Evolutionary conservation across 2,888 invertebrate species (phyloP), one percentile per base, ranked within the genome.

Genomic region (Mantis religiosa): DNA sequence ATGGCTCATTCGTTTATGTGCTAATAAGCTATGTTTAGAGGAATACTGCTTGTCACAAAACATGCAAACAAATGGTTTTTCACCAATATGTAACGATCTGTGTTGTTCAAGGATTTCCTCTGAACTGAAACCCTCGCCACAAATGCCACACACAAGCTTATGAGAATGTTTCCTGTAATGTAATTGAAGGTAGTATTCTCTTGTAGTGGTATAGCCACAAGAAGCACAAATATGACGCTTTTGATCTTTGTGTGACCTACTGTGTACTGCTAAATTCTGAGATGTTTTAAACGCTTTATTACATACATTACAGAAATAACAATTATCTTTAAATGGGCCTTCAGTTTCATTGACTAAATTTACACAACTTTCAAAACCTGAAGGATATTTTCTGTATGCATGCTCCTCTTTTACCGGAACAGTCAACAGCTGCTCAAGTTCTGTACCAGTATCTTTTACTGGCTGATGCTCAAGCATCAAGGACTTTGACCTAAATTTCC

Each of bases 81-180:
- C 30, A 8, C 88, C 89, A 3, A 82, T 82, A 87, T 90, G 91
- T 27, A 89, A 84, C n/a, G 91, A 84, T 84, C 90, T 89, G 87
- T 92, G 91, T 84, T 91, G 90, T n/a, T 91, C 87, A 47, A 91
- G 89, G 12, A 91, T 89, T 90, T 91, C 91, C 82, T 91, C 91
- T 27, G 91, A 89, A 83, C 91, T 91, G 90, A 91, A 91, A 25
- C 90, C 41, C 84, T 90, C 90, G 7, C 89, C 90, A 89, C 91
- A 91, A n/a, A 88, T 88, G 1, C 92, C 91, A 89, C 93, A 92
- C 25, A 82, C 82, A 71, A 87, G 82, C 8, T 93, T 93, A 71
- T 93, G 93, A 90, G 93, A 93, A 90, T 95, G 95, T 0, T 94
- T 94, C 86, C 93, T 93, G 41, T 95, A 90, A 84, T 95, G 95